phyloP scores from a whole-genome alignment of 2,888 invertebrate species.

The Diaprepes abbreviatus region DNA sequence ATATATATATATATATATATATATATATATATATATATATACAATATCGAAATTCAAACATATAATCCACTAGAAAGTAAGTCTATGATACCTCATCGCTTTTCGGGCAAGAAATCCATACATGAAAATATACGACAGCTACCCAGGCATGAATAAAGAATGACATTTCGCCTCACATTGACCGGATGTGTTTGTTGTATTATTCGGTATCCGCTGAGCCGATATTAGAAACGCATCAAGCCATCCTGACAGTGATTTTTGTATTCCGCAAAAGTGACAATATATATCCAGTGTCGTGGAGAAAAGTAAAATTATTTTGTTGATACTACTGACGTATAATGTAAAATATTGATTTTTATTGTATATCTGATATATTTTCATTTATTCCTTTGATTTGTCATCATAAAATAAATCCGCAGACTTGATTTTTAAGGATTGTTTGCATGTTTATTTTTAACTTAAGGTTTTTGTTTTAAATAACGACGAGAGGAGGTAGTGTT shows the following conservation, averaged over 20 bases:
- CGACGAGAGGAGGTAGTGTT: too few relatives aligned
- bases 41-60: too few relatives aligned
- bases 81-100: neutral
- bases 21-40: too few relatives aligned
- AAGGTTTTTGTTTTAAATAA: too few relatives aligned
- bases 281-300: neutral
- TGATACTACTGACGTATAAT: too few relatives aligned
- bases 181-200: conserved; percentile 36
- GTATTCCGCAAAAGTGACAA: conserved; percentile 51
- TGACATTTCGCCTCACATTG: conserved; percentile 33
- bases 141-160: conserved; percentile 40
- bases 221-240: conserved; percentile 33
- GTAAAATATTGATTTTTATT: too few relatives aligned
- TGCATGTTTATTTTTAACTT: too few relatives aligned
- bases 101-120: conserved; percentile 21
- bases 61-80: neutral
- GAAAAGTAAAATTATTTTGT: conserved; percentile 16
- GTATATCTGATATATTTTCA: too few relatives aligned
- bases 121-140: conserved; percentile 29
- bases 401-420: too few relatives aligned
- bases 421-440: too few relatives aligned
- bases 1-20: too few relatives aligned
- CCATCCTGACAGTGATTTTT: conserved; percentile 52
- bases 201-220: conserved; percentile 34
- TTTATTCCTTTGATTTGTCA: too few relatives aligned